These are phyloP conservation scores for Carlito syrichta DNA, from an alignment of 2,113 vertebrate species.

Conservation along the genomic window DNA sequence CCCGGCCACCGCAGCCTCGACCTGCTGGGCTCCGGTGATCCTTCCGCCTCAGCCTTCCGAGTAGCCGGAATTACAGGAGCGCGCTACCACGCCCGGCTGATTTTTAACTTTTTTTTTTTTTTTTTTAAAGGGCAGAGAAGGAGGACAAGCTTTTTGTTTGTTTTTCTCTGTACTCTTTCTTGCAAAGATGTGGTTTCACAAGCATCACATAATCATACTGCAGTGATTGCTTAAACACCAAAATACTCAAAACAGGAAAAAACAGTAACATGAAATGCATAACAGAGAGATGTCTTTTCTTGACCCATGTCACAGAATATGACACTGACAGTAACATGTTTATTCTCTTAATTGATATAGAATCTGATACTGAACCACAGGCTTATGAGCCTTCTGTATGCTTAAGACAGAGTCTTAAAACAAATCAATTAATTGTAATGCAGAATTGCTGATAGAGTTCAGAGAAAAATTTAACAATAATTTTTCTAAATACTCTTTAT, in stretches of 20 bases:
- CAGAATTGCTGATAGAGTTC: conserved; percentile 23
- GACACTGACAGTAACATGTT: neutral
- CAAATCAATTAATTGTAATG: conserved; percentile 28
- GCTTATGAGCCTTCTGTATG: neutral
- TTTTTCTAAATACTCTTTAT: conserved; percentile 44
- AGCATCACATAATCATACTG: neutral
- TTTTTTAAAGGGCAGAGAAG: neutral
- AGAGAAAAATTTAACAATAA: conserved; percentile 46
- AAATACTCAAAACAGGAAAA: neutral
- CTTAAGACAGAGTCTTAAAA: neutral
- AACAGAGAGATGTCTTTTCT: neutral
- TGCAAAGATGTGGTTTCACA: neutral
- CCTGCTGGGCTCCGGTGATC: too few relatives aligned
- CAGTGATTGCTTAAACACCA: neutral
- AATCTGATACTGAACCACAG: neutral
- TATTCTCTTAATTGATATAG: neutral
- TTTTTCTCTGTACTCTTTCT: neutral
- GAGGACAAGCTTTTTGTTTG: neutral
- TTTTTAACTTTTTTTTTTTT: too few relatives aligned
- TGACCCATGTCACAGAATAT: neutral
- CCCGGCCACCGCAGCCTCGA: too few relatives aligned
- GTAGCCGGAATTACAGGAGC: too few relatives aligned
- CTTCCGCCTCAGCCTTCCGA: too few relatives aligned
- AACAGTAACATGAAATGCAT: neutral
- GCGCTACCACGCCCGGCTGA: too few relatives aligned